Percentiles rank a stretch among this genome's conserved stretches.
phyloP scores from a whole-genome alignment of 2,113 vertebrate genomes.

The Mystacornis crossleyi region DNA sequence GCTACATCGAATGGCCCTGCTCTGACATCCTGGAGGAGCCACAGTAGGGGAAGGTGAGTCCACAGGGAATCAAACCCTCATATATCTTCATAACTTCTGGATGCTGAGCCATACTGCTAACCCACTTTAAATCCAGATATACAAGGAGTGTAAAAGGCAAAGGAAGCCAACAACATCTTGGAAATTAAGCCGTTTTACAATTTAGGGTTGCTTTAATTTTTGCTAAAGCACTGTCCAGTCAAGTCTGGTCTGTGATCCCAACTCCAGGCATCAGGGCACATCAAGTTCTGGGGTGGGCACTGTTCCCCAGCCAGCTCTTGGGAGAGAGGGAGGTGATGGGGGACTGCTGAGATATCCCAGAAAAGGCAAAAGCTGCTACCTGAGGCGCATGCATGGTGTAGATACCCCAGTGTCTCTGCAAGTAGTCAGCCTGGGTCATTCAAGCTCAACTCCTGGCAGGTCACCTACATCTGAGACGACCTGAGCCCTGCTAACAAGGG shows the following conservation, averaged over 20 bases:
- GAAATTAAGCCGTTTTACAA: background rate
- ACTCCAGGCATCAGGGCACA: background rate
- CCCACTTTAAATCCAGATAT: background rate
- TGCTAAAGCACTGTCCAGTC: background rate
- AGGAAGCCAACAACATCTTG: background rate
- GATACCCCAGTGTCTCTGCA: background rate
- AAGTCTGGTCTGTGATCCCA: background rate
- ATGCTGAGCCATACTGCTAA: background rate
- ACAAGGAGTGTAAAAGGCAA: background rate
- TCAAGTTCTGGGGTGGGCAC: background rate
- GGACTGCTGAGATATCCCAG: background rate
- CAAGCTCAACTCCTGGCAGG: background rate
- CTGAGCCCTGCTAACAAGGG: background rate
- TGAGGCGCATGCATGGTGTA: rapidly evolving
- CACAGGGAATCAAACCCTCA: background rate
- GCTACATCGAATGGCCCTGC: rapidly evolving
- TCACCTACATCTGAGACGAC: background rate
- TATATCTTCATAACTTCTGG: background rate
- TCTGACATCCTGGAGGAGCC: background rate
- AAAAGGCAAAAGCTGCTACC: background rate
- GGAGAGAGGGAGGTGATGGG: background rate
- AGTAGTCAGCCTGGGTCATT: background rate
- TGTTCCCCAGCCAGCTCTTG: background rate
- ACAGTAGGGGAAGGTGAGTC: background rate
- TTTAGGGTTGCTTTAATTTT: background rate